Percentiles rank a stretch among this genome's conserved stretches.
phyloP scores from a whole-genome alignment of 1,140 invertebrate genomes.

The Temnothorax longispinosus region DNA sequence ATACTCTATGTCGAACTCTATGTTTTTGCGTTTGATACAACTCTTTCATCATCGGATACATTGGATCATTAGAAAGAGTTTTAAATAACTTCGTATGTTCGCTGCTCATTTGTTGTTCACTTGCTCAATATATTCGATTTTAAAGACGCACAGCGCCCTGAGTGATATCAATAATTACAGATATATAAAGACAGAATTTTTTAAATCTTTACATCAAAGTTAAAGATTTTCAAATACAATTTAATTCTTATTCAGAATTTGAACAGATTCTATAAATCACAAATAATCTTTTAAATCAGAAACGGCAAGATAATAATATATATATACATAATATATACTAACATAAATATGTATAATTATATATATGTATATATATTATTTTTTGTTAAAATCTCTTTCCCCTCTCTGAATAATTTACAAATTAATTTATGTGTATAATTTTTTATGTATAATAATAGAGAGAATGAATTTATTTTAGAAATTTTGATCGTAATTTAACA shows the following conservation, averaged over 20 bases:
- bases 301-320: not conserved
- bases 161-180: constrained; percentile 14
- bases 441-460: not conserved
- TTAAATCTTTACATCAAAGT: constrained; percentile 5
- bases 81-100: not conserved
- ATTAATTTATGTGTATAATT: not conserved
- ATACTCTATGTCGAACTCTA: not conserved
- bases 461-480: not conserved
- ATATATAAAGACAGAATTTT: constrained; percentile 42
- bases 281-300: not conserved
- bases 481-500: not conserved
- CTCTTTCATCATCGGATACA: not conserved
- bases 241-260: not conserved
- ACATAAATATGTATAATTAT: not conserved
- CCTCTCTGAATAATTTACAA: not conserved
- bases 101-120: constrained; percentile 5
- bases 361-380: not conserved
- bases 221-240: not conserved
- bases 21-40: not conserved
- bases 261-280: not conserved
- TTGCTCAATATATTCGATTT: constrained; percentile 23
- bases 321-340: not conserved
- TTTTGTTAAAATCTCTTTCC: constrained; percentile 6
- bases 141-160: constrained; percentile 26
- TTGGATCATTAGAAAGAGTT: not conserved